Percentiles rank a stretch among this genome's conserved stretches.
phyloP scores from a whole-genome alignment of 1,140 invertebrate species.

The Whitmania pigra region DNA sequence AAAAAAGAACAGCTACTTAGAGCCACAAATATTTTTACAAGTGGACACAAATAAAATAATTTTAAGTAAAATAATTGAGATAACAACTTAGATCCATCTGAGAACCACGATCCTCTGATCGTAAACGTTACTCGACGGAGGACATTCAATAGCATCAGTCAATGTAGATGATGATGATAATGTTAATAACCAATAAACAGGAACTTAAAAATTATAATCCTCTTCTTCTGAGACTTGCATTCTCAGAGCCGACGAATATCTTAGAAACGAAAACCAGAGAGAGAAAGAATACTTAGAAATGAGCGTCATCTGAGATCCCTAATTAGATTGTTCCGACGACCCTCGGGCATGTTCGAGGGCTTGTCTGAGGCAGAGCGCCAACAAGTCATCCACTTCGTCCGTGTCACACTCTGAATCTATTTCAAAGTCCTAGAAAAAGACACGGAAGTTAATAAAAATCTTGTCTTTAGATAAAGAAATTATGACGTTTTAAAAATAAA shows the following conservation, averaged over 20 bases:
- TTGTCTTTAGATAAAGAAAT: neutral
- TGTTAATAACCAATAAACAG: too few species aligned
- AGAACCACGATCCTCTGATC: too few species aligned
- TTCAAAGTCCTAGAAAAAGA: conserved; percentile 40
- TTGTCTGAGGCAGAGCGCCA: conserved; percentile 36
- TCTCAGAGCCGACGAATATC: neutral
- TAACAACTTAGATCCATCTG: too few species aligned
- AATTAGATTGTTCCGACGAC: conserved; percentile 5
- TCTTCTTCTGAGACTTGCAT: neutral
- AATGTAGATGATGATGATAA: too few species aligned
- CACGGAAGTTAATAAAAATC: neutral
- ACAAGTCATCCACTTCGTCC: conserved; percentile 39
- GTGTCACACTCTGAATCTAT: conserved; percentile 39
- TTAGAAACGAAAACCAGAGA: neutral
- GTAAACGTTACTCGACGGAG: too few species aligned
- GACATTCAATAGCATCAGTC: too few species aligned
- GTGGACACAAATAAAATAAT: too few species aligned
- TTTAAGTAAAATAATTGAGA: too few species aligned
- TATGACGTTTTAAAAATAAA: neutral
- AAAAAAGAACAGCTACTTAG: too few species aligned
- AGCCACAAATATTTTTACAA: too few species aligned
- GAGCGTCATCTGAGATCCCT: neutral
- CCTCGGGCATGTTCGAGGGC: conserved; percentile 31
- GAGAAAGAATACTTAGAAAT: conserved; percentile 1
- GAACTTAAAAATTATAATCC: too few species aligned